Base-by-base conservation (phyloP, 1,140 invertebrate genomes). In the Heliconius nattereri region DNA sequence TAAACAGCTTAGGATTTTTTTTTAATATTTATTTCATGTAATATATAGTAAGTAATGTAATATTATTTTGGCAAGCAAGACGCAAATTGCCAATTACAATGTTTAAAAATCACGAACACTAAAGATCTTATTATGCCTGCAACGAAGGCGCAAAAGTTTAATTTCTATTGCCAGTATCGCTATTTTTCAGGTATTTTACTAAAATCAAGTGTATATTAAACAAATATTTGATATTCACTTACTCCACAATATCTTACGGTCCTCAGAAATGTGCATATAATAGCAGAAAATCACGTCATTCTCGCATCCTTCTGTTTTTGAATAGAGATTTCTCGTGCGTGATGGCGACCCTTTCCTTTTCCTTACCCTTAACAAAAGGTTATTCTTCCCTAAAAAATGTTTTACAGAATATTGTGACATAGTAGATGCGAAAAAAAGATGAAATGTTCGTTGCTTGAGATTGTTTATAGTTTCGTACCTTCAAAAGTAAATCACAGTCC, bases 241-340 rank as follows among this genome's bases (percentile, higher is more conserved):
- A 52, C 16, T 52, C 49, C 7, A 52, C 49, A 52, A 52, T 52
- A 52, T 52, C 49, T 2, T 52, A 57, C 9, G n/a, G 0, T 57
- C 8, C 8, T 57, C n/a, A 23, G 19, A 57, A 23, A 57, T 57
- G 7, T n/a, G n/a, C n/a, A n/a, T 23, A 57, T n/a, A 57, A 57
- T n/a, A 57, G 7, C n/a, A 3, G 40, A 40, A 72, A 72, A 37
- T 73, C 71, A 73, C 71, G 71, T 73, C 35, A 40, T 73, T 73
- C 37, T n/a, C 35, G 2, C 16, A 11, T 40, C 71, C 35, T 37
- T 35, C 32, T n/a, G 37, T 20, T 19, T 37, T 37, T n/a, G 20
- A 73, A 23, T 35, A 37, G 32, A 40, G 35, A 8, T 73, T 73
- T 40, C n/a, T 73, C n/a, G 71, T 40, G 37, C 71, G 71, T 40